Evolutionary conservation across 2,888 invertebrate species (phyloP).

Genomic region (Macropis europaea): DNA sequence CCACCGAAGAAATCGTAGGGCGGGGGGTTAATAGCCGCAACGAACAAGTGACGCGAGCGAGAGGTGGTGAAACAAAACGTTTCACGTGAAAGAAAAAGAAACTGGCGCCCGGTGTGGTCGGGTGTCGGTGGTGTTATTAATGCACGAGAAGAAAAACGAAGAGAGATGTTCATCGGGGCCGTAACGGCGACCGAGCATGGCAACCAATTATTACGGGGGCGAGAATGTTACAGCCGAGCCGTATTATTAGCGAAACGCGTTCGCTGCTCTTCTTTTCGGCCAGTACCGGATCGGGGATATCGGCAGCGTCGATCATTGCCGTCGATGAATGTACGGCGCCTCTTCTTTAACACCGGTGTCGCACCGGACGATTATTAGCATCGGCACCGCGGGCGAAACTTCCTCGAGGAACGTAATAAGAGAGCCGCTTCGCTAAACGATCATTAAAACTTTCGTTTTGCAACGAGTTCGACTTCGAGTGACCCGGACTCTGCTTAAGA

Average conservation of each 20-base stretch:
- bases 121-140: constrained; percentile 59
- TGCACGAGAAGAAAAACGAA: constrained; percentile 44
- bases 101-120: constrained; percentile 31
- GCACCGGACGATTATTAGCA: constrained; percentile 28
- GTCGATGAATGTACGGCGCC: constrained; percentile 29
- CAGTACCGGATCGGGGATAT: constrained; percentile 52
- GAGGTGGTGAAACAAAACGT: constrained; percentile 24
- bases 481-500: no score
- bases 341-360: constrained; percentile 13
- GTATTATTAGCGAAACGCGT: constrained; percentile 62
- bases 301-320: constrained; percentile 54
- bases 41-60: no score
- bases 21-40: no score
- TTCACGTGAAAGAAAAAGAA: no score
- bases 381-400: constrained; percentile 8
- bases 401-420: constrained; percentile 1
- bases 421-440: background rate
- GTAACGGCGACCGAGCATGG: constrained; percentile 51
- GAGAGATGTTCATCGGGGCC: constrained; percentile 61
- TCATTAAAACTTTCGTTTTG: constrained; percentile 7
- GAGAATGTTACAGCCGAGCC: constrained; percentile 57
- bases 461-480: no score
- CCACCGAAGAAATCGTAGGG: no score
- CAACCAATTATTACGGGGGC: constrained; percentile 68
- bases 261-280: constrained; percentile 56